Base-by-base conservation (phyloP, 2,888 invertebrate species). In the Cephus pulcher region DNA sequence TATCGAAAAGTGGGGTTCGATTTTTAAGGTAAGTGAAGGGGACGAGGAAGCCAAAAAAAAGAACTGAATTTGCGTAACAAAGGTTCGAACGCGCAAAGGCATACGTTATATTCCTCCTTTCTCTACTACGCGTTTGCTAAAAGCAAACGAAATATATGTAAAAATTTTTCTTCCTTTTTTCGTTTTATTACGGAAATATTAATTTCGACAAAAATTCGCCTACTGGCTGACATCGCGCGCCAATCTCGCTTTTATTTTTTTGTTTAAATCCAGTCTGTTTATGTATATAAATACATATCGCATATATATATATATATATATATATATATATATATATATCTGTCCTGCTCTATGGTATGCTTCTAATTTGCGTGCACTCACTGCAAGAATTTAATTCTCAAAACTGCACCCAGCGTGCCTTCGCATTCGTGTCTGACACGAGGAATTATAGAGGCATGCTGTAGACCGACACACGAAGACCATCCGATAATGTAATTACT, bases 371-470 rank as follows among this genome's bases (percentile, higher is more conserved):
- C 83, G 84, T 84, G 83, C 82, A 79, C 78, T 77, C 77, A 78
- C 82, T 82, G 82, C 85, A 85, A 85, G 87, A 89, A 88, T 89
- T 89, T 89, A 87, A 89, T 87, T 86, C 88, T 81, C 84, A 84
- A 86, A 86, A 88, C 86, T 84, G 3, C 32, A 71, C 11, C 71
- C 71, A 71, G 83, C 84, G 84, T 82, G 37, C 71, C 30, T 37
- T 12, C 15, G 78, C 78, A 32, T 69, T 35, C 75, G 74, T n/a
- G 74, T n/a, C 34, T 1, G 74, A 74, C 33, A n/a, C 37, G 74
- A 35, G n/a, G 23, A 34, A 35, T 74, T 35, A 35, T 34, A 34
- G 56, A 56, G 32, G 71, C 71, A 34, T 34, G 15, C 33, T 3
- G 32, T 33, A 71, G 4, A 3, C 71, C 33, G 15, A 33, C 32